Base-by-base conservation (phyloP, 2,888 invertebrate species). In the Horisme vitalbata region DNA sequence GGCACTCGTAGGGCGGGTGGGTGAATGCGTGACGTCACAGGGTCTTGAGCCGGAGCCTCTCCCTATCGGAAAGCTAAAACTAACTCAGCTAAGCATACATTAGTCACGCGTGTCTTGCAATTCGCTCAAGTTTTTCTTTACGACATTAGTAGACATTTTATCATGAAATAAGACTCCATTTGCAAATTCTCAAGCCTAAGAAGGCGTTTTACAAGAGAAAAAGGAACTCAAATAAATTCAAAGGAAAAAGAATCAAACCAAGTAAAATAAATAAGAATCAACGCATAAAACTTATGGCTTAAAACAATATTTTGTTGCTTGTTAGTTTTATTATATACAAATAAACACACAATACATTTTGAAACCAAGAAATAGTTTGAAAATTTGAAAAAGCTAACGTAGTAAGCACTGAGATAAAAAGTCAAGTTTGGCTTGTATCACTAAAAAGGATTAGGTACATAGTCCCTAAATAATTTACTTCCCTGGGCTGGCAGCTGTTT, bases 21-120 rank as follows among this genome's bases (percentile, higher is more conserved):
- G 53, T 45, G 50, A 65, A 58, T 61, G 65, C 68, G 78, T 83
- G 81, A 82, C 83, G 81, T 84, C 83, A 85, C 67, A 65, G 53
- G 57, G 68, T 64, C 60, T 60, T 63, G 56, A 63, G 63, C 60
- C 63, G 57, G 64, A 61, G 64, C 65, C 68, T 60, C 60, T 59
- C 68, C 70, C 71, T 65, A 59, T 65, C 44, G 60, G 38, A 41
- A 53, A 56, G 55, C 62, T 64, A 63, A 60, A 56, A 55, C 61
- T 65, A 63, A 61, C 63, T 65, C 50, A 57, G 55, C 68, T 65
- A 64, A 61, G 59, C 69, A 56, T 57, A 59, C 63, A 64, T 59
- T 63, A 63, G 53, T 57, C 60, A 57, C 65, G 60, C 62, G 63
- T 59, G 61, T 57, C 58, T 53, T 43, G 59, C 59, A 53, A 52